A percentile compares a stretch with the other conserved stretches of the same genome.
These are phyloP conservation scores for Thymelicus acteon DNA, from an alignment of 2,888 invertebrate species.

Conservation along the genomic window DNA sequence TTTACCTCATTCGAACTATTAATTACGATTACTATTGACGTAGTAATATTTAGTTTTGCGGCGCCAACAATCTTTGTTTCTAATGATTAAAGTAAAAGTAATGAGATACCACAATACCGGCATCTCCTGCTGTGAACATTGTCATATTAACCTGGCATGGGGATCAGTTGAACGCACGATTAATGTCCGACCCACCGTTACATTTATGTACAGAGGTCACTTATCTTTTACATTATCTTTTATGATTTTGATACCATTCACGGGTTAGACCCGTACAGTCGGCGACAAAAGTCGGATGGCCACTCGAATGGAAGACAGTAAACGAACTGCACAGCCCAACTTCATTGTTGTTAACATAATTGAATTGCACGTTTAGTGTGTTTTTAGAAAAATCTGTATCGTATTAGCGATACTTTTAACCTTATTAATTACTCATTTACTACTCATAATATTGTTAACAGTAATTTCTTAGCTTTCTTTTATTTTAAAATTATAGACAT, in stretches of 20 bases:
- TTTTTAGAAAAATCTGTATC: too few relatives aligned
- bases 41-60: constrained; percentile 21
- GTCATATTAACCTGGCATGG: constrained; percentile 59
- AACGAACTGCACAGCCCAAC: too few relatives aligned
- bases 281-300: not conserved
- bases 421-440: too few relatives aligned
- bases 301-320: too few relatives aligned
- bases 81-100: constrained; percentile 53
- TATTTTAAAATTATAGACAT: too few relatives aligned
- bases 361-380: too few relatives aligned
- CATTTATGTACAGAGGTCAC: constrained; percentile 8
- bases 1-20: too few relatives aligned
- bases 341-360: too few relatives aligned
- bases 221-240: not conserved
- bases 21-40: not conserved
- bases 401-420: too few relatives aligned
- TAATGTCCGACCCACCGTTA: constrained; percentile 34
- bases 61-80: constrained; percentile 47
- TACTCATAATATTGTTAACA: too few relatives aligned
- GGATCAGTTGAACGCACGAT: constrained; percentile 52
- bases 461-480: too few relatives aligned
- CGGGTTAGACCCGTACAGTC: constrained; percentile 3
- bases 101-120: constrained; percentile 51
- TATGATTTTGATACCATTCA: constrained; percentile 22
- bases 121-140: constrained; percentile 65